These are phyloP conservation scores for Aspidapion aeneum DNA, from an alignment of 2,888 invertebrate species.

Conservation along the genomic window DNA sequence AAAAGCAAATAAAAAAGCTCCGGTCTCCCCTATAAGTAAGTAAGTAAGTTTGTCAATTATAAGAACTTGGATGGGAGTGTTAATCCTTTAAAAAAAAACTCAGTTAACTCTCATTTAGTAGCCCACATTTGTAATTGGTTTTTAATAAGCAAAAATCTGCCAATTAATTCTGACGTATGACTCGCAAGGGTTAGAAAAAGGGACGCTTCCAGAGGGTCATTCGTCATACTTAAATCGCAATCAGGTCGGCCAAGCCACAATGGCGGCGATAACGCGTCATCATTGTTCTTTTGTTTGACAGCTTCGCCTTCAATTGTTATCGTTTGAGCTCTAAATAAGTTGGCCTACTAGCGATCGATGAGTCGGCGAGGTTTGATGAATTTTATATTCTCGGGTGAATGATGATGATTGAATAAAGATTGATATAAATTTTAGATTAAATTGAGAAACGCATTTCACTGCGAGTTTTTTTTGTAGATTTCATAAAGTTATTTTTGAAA, in stretches of 20 bases:
- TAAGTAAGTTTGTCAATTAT: too few relatives aligned
- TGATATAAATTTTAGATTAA: background rate
- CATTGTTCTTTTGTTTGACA: conserved; percentile 28
- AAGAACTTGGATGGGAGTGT: too few relatives aligned
- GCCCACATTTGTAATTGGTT: too few relatives aligned
- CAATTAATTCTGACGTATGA: conserved; percentile 32
- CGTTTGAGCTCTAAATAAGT: background rate
- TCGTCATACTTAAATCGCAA: conserved; percentile 48
- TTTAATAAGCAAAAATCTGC: conserved; percentile 29
- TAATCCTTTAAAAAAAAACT: too few relatives aligned
- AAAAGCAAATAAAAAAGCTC: too few relatives aligned
- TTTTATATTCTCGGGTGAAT: background rate
- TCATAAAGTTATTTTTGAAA: too few relatives aligned
- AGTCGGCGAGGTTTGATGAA: background rate
- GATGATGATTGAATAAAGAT: background rate
- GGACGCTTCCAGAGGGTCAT: conserved; percentile 42
- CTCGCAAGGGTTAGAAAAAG: conserved; percentile 36
- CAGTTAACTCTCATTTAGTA: too few relatives aligned
- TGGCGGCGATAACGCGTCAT: conserved; percentile 31
- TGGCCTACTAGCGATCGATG: background rate
- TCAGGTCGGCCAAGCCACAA: conserved; percentile 41
- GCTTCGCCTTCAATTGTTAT: background rate
- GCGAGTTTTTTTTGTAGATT: too few relatives aligned
- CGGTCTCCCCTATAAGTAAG: too few relatives aligned
- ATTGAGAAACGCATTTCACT: too few relatives aligned